These are phyloP conservation scores for Pygoscelis adeliae DNA, from an alignment of 2,113 vertebrate species.

Conservation along the genomic window DNA sequence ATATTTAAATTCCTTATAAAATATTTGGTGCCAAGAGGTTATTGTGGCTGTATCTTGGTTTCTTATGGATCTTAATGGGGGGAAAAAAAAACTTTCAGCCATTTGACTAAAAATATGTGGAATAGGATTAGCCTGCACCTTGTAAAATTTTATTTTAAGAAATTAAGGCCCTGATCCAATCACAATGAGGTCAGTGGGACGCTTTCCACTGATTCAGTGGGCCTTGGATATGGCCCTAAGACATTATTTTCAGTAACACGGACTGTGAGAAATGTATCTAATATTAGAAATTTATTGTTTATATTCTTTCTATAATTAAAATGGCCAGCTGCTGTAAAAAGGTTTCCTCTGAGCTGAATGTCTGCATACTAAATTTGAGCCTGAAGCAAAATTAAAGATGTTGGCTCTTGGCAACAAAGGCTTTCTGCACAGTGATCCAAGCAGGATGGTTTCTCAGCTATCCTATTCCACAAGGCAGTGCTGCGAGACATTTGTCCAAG, in stretches of 20 bases:
- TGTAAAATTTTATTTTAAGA: constrained; percentile 67
- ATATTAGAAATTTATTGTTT: constrained; percentile 67
- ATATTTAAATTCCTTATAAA: background rate
- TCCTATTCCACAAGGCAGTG: background rate
- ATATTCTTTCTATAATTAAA: constrained; percentile 59
- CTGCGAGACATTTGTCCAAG: background rate
- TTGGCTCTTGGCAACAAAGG: background rate
- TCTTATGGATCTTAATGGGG: background rate
- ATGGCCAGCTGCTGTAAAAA: constrained; percentile 39
- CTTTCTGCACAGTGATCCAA: background rate
- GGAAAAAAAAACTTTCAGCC: background rate
- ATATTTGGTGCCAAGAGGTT: background rate
- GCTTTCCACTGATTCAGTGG: constrained; percentile 60
- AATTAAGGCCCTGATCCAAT: constrained; percentile 53
- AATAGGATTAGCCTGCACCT: constrained; percentile 45
- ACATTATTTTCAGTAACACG: constrained; percentile 61
- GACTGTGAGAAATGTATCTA: constrained; percentile 54
- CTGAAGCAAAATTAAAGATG: constrained; percentile 26
- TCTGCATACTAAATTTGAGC: background rate
- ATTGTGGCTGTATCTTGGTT: constrained; percentile 1
- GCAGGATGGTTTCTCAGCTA: background rate
- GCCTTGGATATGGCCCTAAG: constrained; percentile 61
- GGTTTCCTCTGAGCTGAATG: background rate
- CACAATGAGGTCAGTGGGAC: constrained; percentile 62
- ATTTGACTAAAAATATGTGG: constrained; percentile 52